Evolutionary conservation across 2,888 invertebrate species (phyloP).

Genomic region (Gisinianus flammeolus): DNA sequence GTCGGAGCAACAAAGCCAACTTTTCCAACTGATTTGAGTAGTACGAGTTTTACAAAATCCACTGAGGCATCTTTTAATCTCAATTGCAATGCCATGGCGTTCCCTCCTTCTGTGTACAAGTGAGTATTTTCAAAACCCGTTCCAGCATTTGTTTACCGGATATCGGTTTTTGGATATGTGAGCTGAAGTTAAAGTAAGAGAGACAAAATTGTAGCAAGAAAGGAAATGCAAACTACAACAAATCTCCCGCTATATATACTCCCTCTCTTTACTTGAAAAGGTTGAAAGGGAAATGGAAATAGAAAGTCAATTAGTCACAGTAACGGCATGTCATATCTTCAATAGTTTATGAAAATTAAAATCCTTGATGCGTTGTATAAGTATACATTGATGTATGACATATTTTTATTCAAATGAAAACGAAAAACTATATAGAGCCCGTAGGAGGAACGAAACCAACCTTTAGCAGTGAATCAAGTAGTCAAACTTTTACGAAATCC

Average conservation of each 20-base stretch:
- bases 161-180: not conserved
- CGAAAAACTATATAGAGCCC: slow-evolving; percentile 46
- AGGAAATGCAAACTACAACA: too few relatives aligned
- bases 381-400: not conserved
- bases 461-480: slow-evolving; percentile 51
- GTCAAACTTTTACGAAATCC: slow-evolving; percentile 44
- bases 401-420: not conserved
- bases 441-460: slow-evolving; percentile 54
- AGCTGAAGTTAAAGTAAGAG: too few relatives aligned
- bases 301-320: too few relatives aligned
- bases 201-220: too few relatives aligned
- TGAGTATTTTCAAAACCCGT: slow-evolving; percentile 65
- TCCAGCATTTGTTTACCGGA: too few relatives aligned
- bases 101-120: slow-evolving; percentile 75
- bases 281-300: too few relatives aligned
- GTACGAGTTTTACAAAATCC: slow-evolving; percentile 45
- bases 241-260: too few relatives aligned
- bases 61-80: slow-evolving; percentile 65
- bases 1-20: slow-evolving; percentile 54
- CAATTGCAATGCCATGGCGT: slow-evolving; percentile 76
- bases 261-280: too few relatives aligned
- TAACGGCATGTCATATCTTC: slow-evolving; percentile 4
- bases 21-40: slow-evolving; percentile 52
- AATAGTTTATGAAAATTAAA: too few relatives aligned
- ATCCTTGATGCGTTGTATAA: too few relatives aligned